Conservation (phyloP, 2,888 invertebrate genomes). For the Melitaea athalia region DNA sequence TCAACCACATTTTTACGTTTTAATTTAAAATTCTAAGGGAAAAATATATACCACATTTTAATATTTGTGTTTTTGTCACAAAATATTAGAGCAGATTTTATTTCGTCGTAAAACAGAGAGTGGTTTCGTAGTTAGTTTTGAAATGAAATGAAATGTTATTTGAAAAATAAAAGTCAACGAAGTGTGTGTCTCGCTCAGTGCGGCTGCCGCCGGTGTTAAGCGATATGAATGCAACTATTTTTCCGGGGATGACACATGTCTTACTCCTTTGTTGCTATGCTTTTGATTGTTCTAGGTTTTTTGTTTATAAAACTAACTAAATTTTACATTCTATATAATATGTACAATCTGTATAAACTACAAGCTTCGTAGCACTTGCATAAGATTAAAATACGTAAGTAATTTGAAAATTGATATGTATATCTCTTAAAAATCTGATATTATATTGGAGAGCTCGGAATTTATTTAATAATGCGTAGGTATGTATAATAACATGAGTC, state of each 20-base stretch:
- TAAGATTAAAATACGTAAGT: too few species aligned
- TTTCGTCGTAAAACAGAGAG: slow-evolving; percentile 28
- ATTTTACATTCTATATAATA: not conserved
- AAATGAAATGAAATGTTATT: slow-evolving; percentile 36
- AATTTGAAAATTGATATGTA: too few species aligned
- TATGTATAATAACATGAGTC: too few species aligned
- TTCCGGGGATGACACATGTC: slow-evolving; percentile 24
- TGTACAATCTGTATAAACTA: too few species aligned
- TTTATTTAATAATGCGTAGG: too few species aligned
- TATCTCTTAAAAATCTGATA: too few species aligned
- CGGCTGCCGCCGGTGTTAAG: slow-evolving; percentile 30
- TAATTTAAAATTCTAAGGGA: slow-evolving; percentile 21
- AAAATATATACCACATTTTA: slow-evolving; percentile 29
- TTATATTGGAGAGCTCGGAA: too few species aligned
- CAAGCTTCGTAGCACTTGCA: too few species aligned
- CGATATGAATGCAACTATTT: slow-evolving; percentile 33
- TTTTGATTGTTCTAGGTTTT: slow-evolving; percentile 17
- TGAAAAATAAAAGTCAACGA: slow-evolving; percentile 34
- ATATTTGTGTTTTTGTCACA: slow-evolving; percentile 29
- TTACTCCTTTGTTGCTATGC: slow-evolving; percentile 16
- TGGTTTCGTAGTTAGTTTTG: slow-evolving; percentile 33
- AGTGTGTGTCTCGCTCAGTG: slow-evolving; percentile 32
- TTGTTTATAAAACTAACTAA: slow-evolving; percentile 3
- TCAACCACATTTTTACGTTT: not conserved
- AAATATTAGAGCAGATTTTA: slow-evolving; percentile 28